A percentile compares a stretch with the other conserved stretches of the same genome.
Evolutionary conservation across 2,113 vertebrate species (phyloP).

Genomic region (Pangasianodon gigas): DNA sequence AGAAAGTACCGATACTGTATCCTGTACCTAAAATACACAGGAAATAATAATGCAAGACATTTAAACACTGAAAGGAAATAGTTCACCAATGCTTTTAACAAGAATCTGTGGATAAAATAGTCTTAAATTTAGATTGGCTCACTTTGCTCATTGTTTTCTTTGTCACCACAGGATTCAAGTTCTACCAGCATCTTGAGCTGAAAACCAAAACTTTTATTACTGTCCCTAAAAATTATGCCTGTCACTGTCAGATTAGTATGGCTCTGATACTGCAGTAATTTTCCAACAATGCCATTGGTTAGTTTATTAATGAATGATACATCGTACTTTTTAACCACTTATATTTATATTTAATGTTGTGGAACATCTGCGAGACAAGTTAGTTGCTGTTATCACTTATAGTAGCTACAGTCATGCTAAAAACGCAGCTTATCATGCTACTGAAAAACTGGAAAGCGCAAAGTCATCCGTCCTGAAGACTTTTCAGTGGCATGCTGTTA

Average conservation of each 20-base stretch:
- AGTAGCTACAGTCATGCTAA: neutral
- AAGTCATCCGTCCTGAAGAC: neutral
- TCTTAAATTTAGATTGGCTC: too few species aligned
- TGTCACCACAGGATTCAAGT: too few species aligned
- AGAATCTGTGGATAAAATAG: neutral
- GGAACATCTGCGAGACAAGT: neutral
- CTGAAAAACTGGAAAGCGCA: neutral
- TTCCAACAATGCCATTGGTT: neutral
- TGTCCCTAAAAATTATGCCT: neutral
- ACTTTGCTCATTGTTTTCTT: too few species aligned
- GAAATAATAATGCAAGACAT: neutral
- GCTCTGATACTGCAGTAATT: neutral
- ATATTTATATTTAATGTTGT: neutral
- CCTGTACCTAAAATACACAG: neutral
- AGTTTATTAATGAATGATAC: neutral
- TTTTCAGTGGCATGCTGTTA: neutral
- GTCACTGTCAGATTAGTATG: neutral
- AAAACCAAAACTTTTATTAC: neutral
- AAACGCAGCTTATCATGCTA: neutral
- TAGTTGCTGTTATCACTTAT: neutral
- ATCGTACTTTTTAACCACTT: neutral
- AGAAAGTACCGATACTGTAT: neutral
- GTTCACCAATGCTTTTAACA: neutral
- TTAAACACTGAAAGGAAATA: neutral
- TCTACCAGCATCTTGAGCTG: too few species aligned